Evolutionary conservation across 2,888 invertebrate genomes (phyloP), one percentile per base, ranked within the genome.

Genomic region (Pyrrhosoma nymphula): DNA sequence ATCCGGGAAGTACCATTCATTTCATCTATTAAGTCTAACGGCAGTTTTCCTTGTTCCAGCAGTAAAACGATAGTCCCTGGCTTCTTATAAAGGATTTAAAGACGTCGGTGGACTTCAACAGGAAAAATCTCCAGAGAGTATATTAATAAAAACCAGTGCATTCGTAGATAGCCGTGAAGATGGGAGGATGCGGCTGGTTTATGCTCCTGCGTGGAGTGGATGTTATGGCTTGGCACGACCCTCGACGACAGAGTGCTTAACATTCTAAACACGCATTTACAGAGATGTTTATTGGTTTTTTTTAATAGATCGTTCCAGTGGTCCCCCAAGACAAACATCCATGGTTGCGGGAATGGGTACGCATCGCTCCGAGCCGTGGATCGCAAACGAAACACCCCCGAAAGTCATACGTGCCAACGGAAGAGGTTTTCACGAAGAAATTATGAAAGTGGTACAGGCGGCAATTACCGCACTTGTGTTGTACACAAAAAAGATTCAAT

Each of bases 171-270:
- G 35, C 16, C 6, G 82, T 35, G 30, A 18, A 35, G 82, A 82
- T 35, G 82, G 35, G 82, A 35, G n/a, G n/a, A 35, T 82, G 30
- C 35, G 82, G 69, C 69, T n/a, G 69, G 4, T n/a, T 69, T n/a
- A 69, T 69, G 69, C 10, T 82, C 35, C 16, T 82, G 14, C 82
- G 30, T 35, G 26, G 26, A 23, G 30, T 69, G 10, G 69, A 69
- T 20, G 18, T 82, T 82, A 82, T 82, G 82, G 82, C 82, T 82
- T 23, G 82, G 82, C 82, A 82, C 14, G 82, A 35, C 82, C 82
- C 16, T 18, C 35, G 35, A 82, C 16, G 82, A 35, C 82, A 47
- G 35, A 82, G 35, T 82, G 82, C 35, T 82, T 82, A 47, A 82
- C 82, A 82, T 82, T 82, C 82, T 35, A 82, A 82, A 35, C 35